A percentile compares a stretch with the other conserved stretches of the same genome.
Conservation (phyloP, 37 sponge, comb jelly and placozoan species). For the Bolinopsis microptera region DNA sequence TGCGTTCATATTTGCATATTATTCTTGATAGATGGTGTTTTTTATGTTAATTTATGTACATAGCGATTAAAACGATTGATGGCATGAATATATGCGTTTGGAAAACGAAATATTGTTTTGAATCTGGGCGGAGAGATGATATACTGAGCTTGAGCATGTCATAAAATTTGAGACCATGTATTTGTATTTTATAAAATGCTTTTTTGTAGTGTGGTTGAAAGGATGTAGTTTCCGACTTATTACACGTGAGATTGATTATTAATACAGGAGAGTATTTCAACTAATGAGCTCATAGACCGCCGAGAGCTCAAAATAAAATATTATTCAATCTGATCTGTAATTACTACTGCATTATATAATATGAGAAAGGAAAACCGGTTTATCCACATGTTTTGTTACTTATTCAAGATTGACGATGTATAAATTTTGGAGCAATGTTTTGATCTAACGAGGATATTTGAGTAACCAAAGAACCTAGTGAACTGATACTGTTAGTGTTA, state of each 20-base stretch:
- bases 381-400: neutral
- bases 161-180: slow-evolving; percentile 47
- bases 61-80: slow-evolving; percentile 61
- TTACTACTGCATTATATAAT: neutral
- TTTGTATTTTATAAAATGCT: slow-evolving; percentile 62
- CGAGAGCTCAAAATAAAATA: neutral
- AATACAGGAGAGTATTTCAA: too few species aligned
- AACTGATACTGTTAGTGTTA: too few species aligned
- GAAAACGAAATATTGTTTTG: neutral
- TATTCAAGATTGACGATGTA: neutral
- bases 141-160: slow-evolving; percentile 15
- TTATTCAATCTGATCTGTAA: neutral
- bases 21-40: slow-evolving; percentile 59
- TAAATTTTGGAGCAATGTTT: neutral
- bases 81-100: slow-evolving; percentile 19
- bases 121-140: neutral
- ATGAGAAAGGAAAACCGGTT: neutral
- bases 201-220: slow-evolving; percentile 12
- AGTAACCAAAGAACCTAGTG: too few species aligned
- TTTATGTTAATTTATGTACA: slow-evolving; percentile 67
- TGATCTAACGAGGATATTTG: neutral
- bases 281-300: neutral
- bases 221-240: neutral
- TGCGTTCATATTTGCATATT: neutral
- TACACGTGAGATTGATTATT: neutral